Evolutionary conservation across 2,797 vertebrate species (phyloP).

Genomic region (Botia almorhae): DNA sequence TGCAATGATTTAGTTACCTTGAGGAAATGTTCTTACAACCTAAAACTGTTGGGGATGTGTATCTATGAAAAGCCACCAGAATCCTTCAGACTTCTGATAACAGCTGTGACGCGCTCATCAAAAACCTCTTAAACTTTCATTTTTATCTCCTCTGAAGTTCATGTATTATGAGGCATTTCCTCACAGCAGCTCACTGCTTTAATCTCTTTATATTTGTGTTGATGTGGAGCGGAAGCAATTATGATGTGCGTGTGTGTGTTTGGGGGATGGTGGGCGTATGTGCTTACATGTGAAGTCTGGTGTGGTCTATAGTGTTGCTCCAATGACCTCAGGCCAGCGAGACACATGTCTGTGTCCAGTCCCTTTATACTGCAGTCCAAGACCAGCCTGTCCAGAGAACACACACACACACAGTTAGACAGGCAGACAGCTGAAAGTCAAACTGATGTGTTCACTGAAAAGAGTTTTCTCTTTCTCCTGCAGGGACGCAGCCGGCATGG

Average conservation of each 20-base stretch:
- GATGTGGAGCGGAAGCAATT: conserved; percentile 1
- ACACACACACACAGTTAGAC: conserved; percentile 4
- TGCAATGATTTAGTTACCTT: too few species aligned
- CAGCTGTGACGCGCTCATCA: not conserved
- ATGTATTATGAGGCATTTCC: conserved; percentile 37
- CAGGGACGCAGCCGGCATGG: conserved; percentile 78
- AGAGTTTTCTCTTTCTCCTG: conserved; percentile 66
- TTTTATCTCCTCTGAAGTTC: not conserved
- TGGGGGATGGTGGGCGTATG: conserved; percentile 31
- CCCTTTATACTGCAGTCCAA: conserved; percentile 27
- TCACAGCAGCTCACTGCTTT: conserved; percentile 37
- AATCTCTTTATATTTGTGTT: conserved; percentile 27
- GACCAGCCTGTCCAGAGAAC: not conserved
- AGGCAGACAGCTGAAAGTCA: not conserved
- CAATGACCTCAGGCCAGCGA: conserved; percentile 1
- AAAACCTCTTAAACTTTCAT: conserved; percentile 10
- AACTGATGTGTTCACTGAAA: conserved; percentile 62
- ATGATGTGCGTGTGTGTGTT: conserved; percentile 27
- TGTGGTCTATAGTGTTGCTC: conserved; percentile 24
- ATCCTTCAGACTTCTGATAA: not conserved
- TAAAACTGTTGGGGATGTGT: too few species aligned
- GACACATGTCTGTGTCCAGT: conserved; percentile 5
- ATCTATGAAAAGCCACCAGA: not conserved
- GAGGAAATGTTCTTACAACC: too few species aligned
- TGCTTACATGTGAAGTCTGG: conserved; percentile 47